phyloP scores from a whole-genome alignment of 2,797 vertebrate species.

The Urosaurus nigricauda region DNA sequence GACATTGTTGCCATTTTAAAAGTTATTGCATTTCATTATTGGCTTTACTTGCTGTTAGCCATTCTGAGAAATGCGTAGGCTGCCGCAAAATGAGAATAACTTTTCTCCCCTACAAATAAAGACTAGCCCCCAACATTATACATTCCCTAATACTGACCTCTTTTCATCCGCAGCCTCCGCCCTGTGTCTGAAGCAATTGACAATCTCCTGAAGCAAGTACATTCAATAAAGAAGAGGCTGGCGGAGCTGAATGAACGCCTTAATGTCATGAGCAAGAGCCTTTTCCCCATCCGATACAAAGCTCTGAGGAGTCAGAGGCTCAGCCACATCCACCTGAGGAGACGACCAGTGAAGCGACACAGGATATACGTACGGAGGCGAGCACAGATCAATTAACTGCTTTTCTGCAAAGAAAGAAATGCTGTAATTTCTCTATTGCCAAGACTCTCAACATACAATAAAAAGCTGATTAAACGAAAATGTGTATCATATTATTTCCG shows the following conservation, averaged over 20 bases:
- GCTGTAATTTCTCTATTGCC: not conserved
- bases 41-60: not conserved
- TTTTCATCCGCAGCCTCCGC: slow-evolving; percentile 83
- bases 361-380: slow-evolving; percentile 63
- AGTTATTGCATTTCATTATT: not conserved
- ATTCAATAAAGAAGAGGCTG: slow-evolving; percentile 86
- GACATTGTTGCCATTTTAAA: not conserved
- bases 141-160: slow-evolving; percentile 17
- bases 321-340: slow-evolving; percentile 61
- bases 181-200: slow-evolving; percentile 89
- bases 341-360: slow-evolving; percentile 59
- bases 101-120: not conserved
- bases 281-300: slow-evolving; percentile 57
- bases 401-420: slow-evolving; percentile 15
- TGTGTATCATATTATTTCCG: not conserved
- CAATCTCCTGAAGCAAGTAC: slow-evolving; percentile 90
- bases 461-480: slow-evolving; percentile 11
- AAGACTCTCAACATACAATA: not conserved
- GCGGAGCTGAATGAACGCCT: slow-evolving; percentile 88
- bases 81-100: not conserved
- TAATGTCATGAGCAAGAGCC: slow-evolving; percentile 78
- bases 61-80: not conserved
- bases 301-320: slow-evolving; percentile 68
- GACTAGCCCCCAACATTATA: not conserved
- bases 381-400: slow-evolving; percentile 57